A percentile compares a stretch with the other conserved stretches of the same genome.
Evolutionary conservation across 2,113 vertebrate species (phyloP).

Genomic region (Callorhinus ursinus): DNA sequence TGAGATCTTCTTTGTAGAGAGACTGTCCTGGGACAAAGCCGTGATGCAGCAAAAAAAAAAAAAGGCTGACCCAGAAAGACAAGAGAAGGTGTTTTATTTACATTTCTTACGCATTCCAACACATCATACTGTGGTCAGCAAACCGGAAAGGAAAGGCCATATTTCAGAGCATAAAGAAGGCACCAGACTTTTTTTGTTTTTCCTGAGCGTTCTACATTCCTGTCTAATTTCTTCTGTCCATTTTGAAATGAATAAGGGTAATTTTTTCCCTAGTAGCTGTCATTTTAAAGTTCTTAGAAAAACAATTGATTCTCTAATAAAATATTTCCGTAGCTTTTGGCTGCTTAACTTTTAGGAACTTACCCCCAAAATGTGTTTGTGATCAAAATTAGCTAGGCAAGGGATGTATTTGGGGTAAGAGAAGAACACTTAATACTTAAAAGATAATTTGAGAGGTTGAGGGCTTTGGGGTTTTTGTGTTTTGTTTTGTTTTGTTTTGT

Average conservation of each 20-base stretch:
- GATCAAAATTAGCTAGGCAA: not conserved
- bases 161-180: slow-evolving; percentile 14
- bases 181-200: not conserved
- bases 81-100: slow-evolving; percentile 47
- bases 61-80: not conserved
- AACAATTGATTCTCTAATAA: slow-evolving; percentile 53
- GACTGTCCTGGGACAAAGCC: slow-evolving; percentile 26
- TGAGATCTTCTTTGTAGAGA: slow-evolving; percentile 51
- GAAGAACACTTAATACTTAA: not conserved
- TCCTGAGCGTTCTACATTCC: not conserved
- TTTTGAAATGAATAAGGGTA: slow-evolving; percentile 40
- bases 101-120: slow-evolving; percentile 34
- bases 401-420: not conserved
- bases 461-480: not conserved
- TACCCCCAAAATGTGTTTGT: not conserved
- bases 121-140: not conserved
- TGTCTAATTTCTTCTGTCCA: not conserved
- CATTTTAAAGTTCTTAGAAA: not conserved
- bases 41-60: not conserved
- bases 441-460: not conserved
- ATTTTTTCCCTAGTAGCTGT: not conserved
- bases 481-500: not conserved
- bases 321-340: not conserved
- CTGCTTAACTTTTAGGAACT: slow-evolving; percentile 21
- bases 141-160: not conserved